A percentile compares a stretch with the other conserved stretches of the same genome.
Evolutionary conservation across 2,797 vertebrate genomes (phyloP).

Genomic region (Lagocephalus sceleratus): DNA sequence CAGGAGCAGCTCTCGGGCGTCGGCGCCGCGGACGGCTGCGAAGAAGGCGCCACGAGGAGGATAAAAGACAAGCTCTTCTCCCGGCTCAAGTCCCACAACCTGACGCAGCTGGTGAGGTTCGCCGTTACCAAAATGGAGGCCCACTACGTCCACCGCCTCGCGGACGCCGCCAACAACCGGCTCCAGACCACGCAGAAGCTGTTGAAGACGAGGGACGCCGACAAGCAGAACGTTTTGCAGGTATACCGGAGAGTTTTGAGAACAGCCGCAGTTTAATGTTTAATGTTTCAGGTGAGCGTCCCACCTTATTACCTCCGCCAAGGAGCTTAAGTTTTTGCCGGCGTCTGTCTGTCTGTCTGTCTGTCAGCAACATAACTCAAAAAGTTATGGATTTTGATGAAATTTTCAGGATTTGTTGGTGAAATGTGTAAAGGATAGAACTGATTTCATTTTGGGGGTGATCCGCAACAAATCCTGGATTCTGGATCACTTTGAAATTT

Average conservation of each 20-base stretch:
- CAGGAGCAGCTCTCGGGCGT: background rate
- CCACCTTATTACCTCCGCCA: too few relatives aligned
- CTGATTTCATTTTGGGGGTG: too few relatives aligned
- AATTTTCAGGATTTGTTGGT: too few relatives aligned
- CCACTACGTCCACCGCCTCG: slow-evolving; percentile 2
- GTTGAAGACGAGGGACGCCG: background rate
- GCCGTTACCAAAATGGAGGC: slow-evolving; percentile 2
- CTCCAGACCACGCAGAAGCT: background rate
- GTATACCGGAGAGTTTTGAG: background rate
- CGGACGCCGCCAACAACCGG: background rate
- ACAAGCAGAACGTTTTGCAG: slow-evolving; percentile 2
- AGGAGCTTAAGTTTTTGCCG: too few relatives aligned
- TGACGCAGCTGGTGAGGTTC: slow-evolving; percentile 7
- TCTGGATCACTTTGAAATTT: too few relatives aligned
- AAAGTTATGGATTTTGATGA: too few relatives aligned
- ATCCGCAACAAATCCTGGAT: too few relatives aligned
- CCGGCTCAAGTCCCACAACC: slow-evolving; percentile 4
- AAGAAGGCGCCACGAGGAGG: background rate
- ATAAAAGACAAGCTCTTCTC: slow-evolving; percentile 3
- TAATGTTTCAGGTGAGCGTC: background rate
- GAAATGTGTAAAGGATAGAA: too few relatives aligned
- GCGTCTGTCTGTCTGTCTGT: too few relatives aligned
- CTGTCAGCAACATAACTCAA: too few relatives aligned
- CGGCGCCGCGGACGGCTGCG: background rate
- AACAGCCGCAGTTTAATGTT: background rate